These are phyloP conservation scores for Charanyca ferruginea DNA, from an alignment of 2,888 invertebrate genomes.

Conservation along the genomic window DNA sequence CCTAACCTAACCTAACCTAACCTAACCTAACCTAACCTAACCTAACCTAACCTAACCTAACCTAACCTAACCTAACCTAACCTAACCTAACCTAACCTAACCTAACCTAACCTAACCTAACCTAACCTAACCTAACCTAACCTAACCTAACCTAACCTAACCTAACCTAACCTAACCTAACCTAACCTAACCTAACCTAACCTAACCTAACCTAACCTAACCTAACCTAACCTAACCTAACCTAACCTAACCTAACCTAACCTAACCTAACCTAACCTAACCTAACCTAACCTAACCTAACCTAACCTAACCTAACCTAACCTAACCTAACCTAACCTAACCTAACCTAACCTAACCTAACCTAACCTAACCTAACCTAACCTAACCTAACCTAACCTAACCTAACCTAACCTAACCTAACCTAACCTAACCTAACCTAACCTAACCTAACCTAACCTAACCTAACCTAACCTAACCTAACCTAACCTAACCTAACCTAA, in stretches of 20 bases:
- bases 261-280: slow-evolving; percentile 47
- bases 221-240: slow-evolving; percentile 47
- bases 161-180: slow-evolving; percentile 49
- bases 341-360: slow-evolving; percentile 43
- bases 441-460: slow-evolving; percentile 43
- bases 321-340: slow-evolving; percentile 37
- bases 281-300: slow-evolving; percentile 48
- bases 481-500: slow-evolving; percentile 40
- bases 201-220: slow-evolving; percentile 48
- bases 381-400: slow-evolving; percentile 42
- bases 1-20: slow-evolving; percentile 59
- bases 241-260: slow-evolving; percentile 45
- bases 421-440: slow-evolving; percentile 42
- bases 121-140: slow-evolving; percentile 40
- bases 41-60: slow-evolving; percentile 58
- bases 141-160: slow-evolving; percentile 47
- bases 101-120: slow-evolving; percentile 53
- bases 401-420: slow-evolving; percentile 39
- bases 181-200: slow-evolving; percentile 47
- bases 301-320: slow-evolving; percentile 43
- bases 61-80: slow-evolving; percentile 49
- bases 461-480: slow-evolving; percentile 37
- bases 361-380: slow-evolving; percentile 44
- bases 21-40: slow-evolving; percentile 54
- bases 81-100: slow-evolving; percentile 46